These are phyloP conservation scores for Empidonax traillii DNA, from an alignment of 2,113 vertebrate genomes.

Conservation along the genomic window DNA sequence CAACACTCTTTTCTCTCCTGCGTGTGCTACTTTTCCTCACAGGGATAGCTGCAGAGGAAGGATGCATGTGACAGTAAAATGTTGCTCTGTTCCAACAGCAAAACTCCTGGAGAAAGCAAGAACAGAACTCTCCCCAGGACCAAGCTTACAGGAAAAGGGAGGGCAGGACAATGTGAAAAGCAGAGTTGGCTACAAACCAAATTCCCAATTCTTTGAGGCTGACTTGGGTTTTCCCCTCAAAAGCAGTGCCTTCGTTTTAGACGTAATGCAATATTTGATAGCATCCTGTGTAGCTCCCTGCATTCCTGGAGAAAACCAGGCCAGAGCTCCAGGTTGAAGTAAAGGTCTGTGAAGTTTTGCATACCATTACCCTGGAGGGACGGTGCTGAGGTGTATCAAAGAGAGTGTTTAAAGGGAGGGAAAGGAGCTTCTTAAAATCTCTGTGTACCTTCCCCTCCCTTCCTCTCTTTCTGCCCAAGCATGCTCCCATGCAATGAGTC, in stretches of 20 bases:
- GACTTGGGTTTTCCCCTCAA: conserved; percentile 48
- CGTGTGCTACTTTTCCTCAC: background rate
- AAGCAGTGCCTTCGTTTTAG: conserved; percentile 14
- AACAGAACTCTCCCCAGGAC: background rate
- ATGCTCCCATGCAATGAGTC: background rate
- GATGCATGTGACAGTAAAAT: background rate
- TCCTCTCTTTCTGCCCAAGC: conserved; percentile 1
- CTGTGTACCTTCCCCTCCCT: conserved; percentile 30
- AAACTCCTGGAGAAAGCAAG: background rate
- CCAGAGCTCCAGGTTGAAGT: background rate
- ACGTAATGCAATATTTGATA: conserved; percentile 43
- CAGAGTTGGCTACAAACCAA: conserved; percentile 34
- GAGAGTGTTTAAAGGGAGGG: conserved; percentile 6
- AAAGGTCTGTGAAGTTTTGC: background rate
- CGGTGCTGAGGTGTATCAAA: background rate
- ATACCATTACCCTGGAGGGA: background rate
- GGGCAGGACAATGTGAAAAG: background rate
- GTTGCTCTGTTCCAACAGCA: background rate
- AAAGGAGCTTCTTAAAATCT: conserved; percentile 16
- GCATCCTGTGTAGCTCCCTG: background rate
- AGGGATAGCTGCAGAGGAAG: background rate
- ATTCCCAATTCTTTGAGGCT: conserved; percentile 46
- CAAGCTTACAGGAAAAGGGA: background rate
- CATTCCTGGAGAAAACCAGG: conserved; percentile 33
- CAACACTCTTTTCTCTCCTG: conserved; percentile 21